Evolutionary conservation across 2,888 invertebrate species (phyloP), one percentile per base, ranked within the genome.

Genomic region (Rambutsinella grinnellia): DNA sequence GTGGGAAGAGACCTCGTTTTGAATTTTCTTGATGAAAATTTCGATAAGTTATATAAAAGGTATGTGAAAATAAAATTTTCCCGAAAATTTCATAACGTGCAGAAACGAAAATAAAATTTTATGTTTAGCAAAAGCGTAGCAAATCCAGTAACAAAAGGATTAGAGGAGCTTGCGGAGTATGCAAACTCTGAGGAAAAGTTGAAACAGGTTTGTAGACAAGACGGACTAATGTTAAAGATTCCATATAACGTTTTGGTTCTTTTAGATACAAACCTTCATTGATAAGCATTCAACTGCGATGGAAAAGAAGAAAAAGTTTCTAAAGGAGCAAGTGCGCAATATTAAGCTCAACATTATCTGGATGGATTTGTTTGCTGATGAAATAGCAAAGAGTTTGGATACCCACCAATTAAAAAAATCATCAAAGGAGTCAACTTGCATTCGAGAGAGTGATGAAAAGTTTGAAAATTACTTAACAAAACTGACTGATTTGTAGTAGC

Each of bases 21-120:
- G 6, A 15, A 69, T 13, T 80, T 78, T 65, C 63, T 78, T 2
- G 62, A 67, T 24, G 51, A 69, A 3, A 75, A 80, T 23, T 77
- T 80, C 54, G 26, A 60, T 10, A 65, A 26, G 3, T 46, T 80
- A 2, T 78, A 75, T 65, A 80, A 80, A 78, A 80, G 67, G 79
- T 80, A 63, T 51, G 23, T 24, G 10, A 28, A 44, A 13, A 23
- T 54, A n/a, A n/a, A 44, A 44, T 15, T 44, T 13, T 13, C 10
- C 46, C 46, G 10, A 44, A 44, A 13, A 51, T 13, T 17, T 6
- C n/a, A 51, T n/a, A 17, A 6, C 24, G 21, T 24, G n/a, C 17
- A 13, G 27, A 60, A n/a, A n/a, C n/a, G n/a, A n/a, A n/a, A n/a
- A n/a, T n/a, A n/a, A n/a, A n/a, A n/a, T n/a, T n/a, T 2, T 23